A percentile compares a stretch with the other conserved stretches of the same genome.
These are phyloP conservation scores for Gerris buenoi DNA, from an alignment of 1,140 invertebrate genomes.

Conservation along the genomic window DNA sequence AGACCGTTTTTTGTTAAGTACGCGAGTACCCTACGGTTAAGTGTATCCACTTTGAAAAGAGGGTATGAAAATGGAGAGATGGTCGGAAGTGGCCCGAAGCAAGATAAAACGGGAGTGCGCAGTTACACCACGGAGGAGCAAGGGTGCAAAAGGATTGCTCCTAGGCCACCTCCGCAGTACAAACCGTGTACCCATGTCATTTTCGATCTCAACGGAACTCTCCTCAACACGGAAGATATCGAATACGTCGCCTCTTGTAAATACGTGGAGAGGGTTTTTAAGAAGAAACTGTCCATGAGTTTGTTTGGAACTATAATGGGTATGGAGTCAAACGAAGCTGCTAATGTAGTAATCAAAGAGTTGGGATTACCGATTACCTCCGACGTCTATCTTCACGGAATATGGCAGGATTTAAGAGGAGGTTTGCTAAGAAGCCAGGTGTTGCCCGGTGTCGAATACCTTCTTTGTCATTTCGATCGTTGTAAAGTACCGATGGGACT, in stretches of 20 bases:
- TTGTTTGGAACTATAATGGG: background rate
- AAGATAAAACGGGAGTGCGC: too few species aligned
- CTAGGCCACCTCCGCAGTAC: too few species aligned
- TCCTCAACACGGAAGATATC: background rate
- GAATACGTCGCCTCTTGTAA: background rate
- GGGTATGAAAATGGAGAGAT: too few species aligned
- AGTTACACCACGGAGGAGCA: too few species aligned
- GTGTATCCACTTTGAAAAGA: too few species aligned
- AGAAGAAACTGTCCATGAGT: background rate
- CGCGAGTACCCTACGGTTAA: too few species aligned
- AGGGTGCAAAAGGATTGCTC: too few species aligned
- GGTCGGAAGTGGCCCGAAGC: too few species aligned
- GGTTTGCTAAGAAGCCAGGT: background rate
- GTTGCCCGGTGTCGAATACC: constrained; percentile 49
- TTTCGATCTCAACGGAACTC: background rate
- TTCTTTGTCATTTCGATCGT: constrained; percentile 63
- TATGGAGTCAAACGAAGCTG: background rate
- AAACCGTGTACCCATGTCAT: background rate
- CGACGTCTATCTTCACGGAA: background rate
- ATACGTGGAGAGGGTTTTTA: background rate
- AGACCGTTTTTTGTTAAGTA: too few species aligned
- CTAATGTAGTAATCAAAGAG: background rate
- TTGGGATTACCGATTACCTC: background rate
- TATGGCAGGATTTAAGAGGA: background rate
- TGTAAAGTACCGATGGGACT: constrained; percentile 69